Percentiles rank a stretch among this genome's conserved stretches.
Evolutionary conservation across 23 tunicate species (phyloP).

Genomic region (Trididemnum nubilum): DNA sequence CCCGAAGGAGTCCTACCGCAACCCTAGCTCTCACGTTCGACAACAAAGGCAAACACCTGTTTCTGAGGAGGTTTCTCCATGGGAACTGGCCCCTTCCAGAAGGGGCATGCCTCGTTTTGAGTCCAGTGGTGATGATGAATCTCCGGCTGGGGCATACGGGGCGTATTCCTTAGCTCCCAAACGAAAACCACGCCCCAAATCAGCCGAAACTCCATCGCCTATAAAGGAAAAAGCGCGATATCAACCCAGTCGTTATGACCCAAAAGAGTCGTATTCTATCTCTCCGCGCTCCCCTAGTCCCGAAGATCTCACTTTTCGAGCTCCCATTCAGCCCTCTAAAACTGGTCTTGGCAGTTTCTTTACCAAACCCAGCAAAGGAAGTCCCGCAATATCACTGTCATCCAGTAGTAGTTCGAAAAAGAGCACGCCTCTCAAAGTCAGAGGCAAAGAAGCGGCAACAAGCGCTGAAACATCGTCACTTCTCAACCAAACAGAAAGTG

Average conservation of each 20-base stretch:
- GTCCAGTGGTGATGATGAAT: conserved; percentile 39
- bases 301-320: conserved; percentile 28
- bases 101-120: conserved; percentile 4
- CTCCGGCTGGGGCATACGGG: conserved; percentile 73
- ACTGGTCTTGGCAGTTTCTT: conserved; percentile 22
- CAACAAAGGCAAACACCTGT: not conserved
- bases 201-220: not conserved
- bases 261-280: not conserved
- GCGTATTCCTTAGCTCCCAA: conserved; percentile 50
- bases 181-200: conserved; percentile 11
- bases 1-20: too few relatives aligned
- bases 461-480: conserved; percentile 65
- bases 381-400: conserved; percentile 9
- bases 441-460: conserved; percentile 57
- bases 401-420: conserved; percentile 44
- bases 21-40: too few relatives aligned
- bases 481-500: conserved; percentile 42
- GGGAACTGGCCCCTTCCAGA: conserved; percentile 56
- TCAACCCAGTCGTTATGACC: not conserved
- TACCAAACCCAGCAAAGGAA: conserved; percentile 3
- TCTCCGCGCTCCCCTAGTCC: conserved; percentile 39
- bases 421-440: conserved; percentile 38
- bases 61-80: conserved; percentile 48
- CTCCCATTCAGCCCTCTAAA: not conserved
- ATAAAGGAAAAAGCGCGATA: not conserved